phyloP scores from a whole-genome alignment of 2,797 vertebrate genomes.

The Knipowitschia caucasica region DNA sequence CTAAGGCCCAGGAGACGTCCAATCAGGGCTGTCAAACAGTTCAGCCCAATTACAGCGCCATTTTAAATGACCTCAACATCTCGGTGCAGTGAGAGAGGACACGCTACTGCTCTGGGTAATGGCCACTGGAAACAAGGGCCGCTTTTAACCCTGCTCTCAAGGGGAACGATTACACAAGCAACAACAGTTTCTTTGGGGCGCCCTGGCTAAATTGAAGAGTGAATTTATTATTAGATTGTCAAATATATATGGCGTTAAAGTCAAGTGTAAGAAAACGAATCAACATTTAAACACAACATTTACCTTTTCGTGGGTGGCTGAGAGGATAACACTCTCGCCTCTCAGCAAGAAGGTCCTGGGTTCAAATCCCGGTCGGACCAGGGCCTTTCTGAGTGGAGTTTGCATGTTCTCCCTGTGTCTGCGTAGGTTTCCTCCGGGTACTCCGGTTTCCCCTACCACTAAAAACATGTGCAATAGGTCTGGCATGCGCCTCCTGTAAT shows the following conservation, averaged over 20 bases:
- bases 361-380: no score
- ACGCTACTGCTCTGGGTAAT: constrained; percentile 49
- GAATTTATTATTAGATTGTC: constrained; percentile 28
- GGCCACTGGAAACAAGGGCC: constrained; percentile 41
- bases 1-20: constrained; percentile 21
- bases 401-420: no score
- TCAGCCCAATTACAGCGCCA: constrained; percentile 58
- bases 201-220: constrained; percentile 16
- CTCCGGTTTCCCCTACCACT: no score
- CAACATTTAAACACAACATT: constrained; percentile 20
- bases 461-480: no score
- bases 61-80: constrained; percentile 49
- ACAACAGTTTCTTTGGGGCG: constrained; percentile 27
- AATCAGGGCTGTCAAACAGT: constrained; percentile 45
- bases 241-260: constrained; percentile 11
- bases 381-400: no score
- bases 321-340: no score
- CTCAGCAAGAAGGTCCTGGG: no score
- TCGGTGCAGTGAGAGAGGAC: constrained; percentile 41
- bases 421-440: no score
- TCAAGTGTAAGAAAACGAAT: constrained; percentile 21
- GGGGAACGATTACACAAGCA: constrained; percentile 49
- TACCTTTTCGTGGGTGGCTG: no score
- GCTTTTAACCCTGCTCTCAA: constrained; percentile 54
- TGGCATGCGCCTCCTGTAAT: no score